A percentile compares a stretch with the other conserved stretches of the same genome.
Conservation (phyloP, 2,113 vertebrate genomes). For the Erythrocebus patas region DNA sequence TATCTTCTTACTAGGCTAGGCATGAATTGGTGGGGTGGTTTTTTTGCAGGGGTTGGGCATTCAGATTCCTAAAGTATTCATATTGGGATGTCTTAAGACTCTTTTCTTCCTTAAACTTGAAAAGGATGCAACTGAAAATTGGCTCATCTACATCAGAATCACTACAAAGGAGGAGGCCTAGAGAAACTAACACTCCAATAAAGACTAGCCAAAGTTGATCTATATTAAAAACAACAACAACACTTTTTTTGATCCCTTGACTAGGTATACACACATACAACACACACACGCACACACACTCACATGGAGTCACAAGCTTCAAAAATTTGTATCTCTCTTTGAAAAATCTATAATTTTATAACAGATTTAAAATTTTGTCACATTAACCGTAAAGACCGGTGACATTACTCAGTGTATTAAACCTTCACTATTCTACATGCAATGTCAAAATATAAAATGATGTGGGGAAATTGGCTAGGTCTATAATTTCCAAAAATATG, state of each 20-base stretch:
- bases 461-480: neutral
- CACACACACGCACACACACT: no score
- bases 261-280: neutral
- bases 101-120: neutral
- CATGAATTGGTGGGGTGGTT: neutral
- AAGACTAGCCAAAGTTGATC: neutral
- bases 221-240: neutral
- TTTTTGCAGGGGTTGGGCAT: no score
- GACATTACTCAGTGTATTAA: neutral
- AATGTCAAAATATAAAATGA: neutral
- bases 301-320: neutral
- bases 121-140: neutral
- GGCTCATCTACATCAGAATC: neutral
- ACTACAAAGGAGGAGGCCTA: neutral
- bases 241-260: neutral
- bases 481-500: neutral
- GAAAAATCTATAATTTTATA: neutral
- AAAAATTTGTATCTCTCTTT: neutral
- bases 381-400: neutral
- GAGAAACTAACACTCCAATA: neutral
- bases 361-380: neutral
- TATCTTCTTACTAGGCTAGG: neutral
- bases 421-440: neutral
- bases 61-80: neutral
- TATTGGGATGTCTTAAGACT: neutral